Base-by-base conservation (phyloP, 2,888 invertebrate genomes). In the Argyra leucocephala region DNA sequence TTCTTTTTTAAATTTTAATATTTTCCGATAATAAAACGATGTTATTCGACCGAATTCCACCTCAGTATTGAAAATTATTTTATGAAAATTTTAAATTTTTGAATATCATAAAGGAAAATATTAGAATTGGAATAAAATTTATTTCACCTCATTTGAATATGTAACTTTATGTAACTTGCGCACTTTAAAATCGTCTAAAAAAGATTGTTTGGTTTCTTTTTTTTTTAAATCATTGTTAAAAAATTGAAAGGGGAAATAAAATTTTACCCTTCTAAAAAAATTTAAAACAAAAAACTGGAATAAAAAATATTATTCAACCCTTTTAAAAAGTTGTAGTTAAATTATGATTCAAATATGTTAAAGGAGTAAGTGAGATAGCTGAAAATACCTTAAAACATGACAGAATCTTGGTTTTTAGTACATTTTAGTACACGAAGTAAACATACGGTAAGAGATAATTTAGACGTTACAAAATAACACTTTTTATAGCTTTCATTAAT, bases 121-220 rank as follows among this genome's bases (percentile, higher is more conserved):
- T 6, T 12, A 31, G 7, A 31, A 31, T n/a, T 31, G 31, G 31
- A 6, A 31, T 3, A 2, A 31, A n/a, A n/a, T 48, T 12, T 12
- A 48, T 48, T 37, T 48, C 15, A 48, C 48, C 15, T 48, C 48
- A 48, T 48, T 48, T 48, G 48, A 48, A 48, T 48, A 48, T 48
- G 48, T n/a, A n/a, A n/a, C 48, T 15, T 48, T 48, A 48, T 18
- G 48, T 18, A 48, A n/a, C n/a, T 5, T 48, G 48, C 48, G 48
- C 48, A 48, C 48, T 48, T 15, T 48, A 48, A 48, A 48, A n/a
- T 48, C 48, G 48, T 48, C 48, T 48, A 48, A 48, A 48, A 48
- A 5, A 18, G 12, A 15, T 48, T 15, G 12, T 18, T 18, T 2
- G 1, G 48, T 48, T 48, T 48, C 18, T 48, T 48, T 18, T 48